These are phyloP conservation scores for Druon quercuslanigerum DNA, from an alignment of 1,140 invertebrate genomes.

Conservation along the genomic window DNA sequence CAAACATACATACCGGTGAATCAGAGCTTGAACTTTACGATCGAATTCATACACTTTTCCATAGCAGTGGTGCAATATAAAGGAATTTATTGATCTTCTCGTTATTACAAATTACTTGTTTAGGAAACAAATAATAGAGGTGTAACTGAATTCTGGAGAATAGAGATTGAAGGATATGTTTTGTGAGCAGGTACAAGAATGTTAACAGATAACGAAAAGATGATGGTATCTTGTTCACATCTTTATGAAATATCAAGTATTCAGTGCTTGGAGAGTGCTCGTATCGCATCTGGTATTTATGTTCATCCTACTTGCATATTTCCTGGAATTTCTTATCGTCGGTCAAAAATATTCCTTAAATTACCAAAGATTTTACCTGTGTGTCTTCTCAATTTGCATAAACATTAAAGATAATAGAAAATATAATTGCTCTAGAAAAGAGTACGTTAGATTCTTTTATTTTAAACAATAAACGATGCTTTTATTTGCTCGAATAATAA, in stretches of 20 bases:
- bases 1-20: conserved; percentile 38
- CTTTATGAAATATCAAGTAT: neutral
- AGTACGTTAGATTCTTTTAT: too few species aligned
- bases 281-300: neutral
- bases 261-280: neutral
- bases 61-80: conserved; percentile 9
- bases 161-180: too few species aligned
- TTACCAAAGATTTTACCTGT: neutral
- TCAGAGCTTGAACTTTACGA: conserved; percentile 20
- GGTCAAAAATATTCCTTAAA: neutral
- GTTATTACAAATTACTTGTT: neutral
- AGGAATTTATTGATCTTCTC: conserved; percentile 31
- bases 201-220: neutral
- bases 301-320: conserved; percentile 1
- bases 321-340: neutral
- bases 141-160: neutral
- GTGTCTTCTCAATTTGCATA: neutral
- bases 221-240: neutral
- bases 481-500: neutral
- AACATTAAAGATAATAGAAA: too few species aligned
- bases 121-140: neutral
- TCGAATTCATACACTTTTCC: conserved; percentile 8
- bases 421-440: too few species aligned
- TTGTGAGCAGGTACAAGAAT: too few species aligned
- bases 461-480: neutral